Evolutionary conservation across 2,113 vertebrate genomes (phyloP).

Genomic region (Pan troglodytes): DNA sequence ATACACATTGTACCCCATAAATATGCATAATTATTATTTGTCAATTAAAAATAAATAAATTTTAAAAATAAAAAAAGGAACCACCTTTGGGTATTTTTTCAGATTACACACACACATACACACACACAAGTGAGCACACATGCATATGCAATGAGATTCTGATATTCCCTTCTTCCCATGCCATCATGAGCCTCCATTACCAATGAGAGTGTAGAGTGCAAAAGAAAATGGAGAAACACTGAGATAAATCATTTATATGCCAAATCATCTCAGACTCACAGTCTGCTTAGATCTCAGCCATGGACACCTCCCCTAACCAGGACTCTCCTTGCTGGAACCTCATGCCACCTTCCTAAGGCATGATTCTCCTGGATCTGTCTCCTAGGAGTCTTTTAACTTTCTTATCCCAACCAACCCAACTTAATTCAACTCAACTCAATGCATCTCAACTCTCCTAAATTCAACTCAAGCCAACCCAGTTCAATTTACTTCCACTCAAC

Average conservation of each 20-base stretch:
- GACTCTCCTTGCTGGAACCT: not conserved
- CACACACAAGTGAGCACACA: not conserved
- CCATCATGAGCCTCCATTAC: not conserved
- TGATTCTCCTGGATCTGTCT: not conserved
- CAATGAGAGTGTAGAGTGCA: not conserved
- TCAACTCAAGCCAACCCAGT: not conserved
- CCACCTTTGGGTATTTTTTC: not conserved
- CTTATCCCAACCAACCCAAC: not conserved
- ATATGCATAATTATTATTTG: not conserved
- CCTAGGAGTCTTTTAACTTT: not conserved
- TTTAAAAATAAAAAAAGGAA: not conserved
- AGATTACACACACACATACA: not conserved
- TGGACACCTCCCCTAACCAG: not conserved
- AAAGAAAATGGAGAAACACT: not conserved
- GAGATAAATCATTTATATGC: not conserved
- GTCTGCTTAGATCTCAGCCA: not conserved
- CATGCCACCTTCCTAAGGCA: not conserved
- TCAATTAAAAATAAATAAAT: not conserved
- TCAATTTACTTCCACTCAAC: not conserved
- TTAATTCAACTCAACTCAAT: not conserved
- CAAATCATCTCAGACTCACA: not conserved
- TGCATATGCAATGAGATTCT: not conserved
- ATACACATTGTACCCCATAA: not conserved
- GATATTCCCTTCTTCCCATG: not conserved
- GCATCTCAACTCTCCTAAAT: not conserved